Evolutionary conservation across 2,888 invertebrate species (phyloP), one percentile per base, ranked within the genome.

Genomic region (Chouioia cunea): DNA sequence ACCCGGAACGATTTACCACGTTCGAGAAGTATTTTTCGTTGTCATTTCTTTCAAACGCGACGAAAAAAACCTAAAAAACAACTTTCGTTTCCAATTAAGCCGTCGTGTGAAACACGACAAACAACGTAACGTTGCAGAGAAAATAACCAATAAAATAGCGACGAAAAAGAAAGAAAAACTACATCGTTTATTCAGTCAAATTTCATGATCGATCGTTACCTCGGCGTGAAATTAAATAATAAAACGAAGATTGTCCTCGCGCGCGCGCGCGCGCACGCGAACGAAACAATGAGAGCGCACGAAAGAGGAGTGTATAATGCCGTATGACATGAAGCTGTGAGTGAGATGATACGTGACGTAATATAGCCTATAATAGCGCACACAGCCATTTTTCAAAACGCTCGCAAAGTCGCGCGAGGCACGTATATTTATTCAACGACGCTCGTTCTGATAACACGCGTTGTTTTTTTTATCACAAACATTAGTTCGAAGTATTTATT

Each of bases 331-430:
- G 36, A 36, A 36, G 36, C 10, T 36, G 36, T 36, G 6, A 36
- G 36, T 36, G 36, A 36, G 36, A 36, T 36, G 36, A 36, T 10
- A 81, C 81, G 79, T 81, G 80, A 78, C 77, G 80, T 79, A 78
- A 81, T 79, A 80, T 82, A 82, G 79, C 81, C 81, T 83, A 70
- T 43, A 71, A 58, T 58, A 85, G 81, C 82, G 81, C 83, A 82
- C 84, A 84, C 83, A 84, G 85, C 83, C 84, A 84, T 83, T 81
- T 81, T 76, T 79, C 78, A 79, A 81, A 81, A 80, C 80, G 77
- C 76, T 71, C 73, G 76, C 75, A 36, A 36, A 36, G 36, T 23
- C 50, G 22, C 56, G 48, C 48, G 43, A 23, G 50, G 58, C 16
- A 53, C 54, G 71, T 53, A 53, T 52, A 52, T 16, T 20, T 52